These are phyloP conservation scores for Platyura marginata DNA, from an alignment of 1,140 invertebrate genomes.

Conservation along the genomic window DNA sequence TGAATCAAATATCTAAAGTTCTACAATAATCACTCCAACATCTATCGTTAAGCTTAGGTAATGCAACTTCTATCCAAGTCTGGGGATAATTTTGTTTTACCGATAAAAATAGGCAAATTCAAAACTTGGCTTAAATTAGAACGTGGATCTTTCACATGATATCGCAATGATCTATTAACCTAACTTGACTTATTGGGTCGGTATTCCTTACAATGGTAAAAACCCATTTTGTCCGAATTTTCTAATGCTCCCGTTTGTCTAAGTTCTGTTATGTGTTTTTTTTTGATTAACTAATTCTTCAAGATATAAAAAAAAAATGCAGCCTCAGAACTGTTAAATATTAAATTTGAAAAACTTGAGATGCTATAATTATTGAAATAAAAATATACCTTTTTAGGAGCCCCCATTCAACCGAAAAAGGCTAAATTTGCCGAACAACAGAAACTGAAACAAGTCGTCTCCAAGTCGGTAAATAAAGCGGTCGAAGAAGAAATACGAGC, in stretches of 20 bases:
- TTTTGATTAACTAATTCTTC: background rate
- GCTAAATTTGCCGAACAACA: conserved; percentile 31
- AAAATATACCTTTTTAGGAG: conserved; percentile 17
- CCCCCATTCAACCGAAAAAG: conserved; percentile 40
- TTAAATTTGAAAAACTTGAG: background rate
- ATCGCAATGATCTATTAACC: too few species aligned
- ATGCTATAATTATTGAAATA: background rate
- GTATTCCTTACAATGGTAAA: too few species aligned
- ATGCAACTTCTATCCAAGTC: too few species aligned
- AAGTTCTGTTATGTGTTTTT: background rate
- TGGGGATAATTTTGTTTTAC: too few species aligned
- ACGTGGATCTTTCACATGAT: too few species aligned
- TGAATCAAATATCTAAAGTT: background rate
- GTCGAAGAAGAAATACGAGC: conserved; percentile 38
- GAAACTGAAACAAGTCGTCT: conserved; percentile 39
- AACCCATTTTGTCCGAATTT: too few species aligned
- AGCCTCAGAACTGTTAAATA: background rate
- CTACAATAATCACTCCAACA: too few species aligned
- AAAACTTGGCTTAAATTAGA: too few species aligned
- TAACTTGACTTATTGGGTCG: too few species aligned
- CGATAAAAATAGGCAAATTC: too few species aligned
- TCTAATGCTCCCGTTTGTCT: too few species aligned
- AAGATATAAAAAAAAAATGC: conserved; percentile 2
- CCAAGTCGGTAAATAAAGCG: conserved; percentile 38
- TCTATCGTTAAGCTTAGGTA: too few species aligned